Conservation (phyloP, 2,888 invertebrate species). For the Bugulina stolonifera region DNA sequence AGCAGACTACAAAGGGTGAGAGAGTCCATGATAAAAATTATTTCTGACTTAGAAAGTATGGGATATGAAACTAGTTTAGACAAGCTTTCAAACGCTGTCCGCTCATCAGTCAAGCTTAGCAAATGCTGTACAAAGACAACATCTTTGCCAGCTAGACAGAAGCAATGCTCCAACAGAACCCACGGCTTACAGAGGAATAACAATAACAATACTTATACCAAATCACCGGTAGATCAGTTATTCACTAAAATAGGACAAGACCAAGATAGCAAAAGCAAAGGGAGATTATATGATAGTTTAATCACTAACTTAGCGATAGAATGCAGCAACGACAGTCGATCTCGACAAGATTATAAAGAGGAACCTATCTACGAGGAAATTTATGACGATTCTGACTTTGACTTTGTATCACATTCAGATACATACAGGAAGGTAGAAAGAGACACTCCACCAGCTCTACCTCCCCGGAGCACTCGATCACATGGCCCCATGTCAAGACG, state of each 20-base stretch:
- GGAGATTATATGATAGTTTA: conserved; percentile 12
- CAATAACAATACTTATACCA: conserved; percentile 1
- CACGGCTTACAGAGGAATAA: background rate
- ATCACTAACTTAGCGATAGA: conserved; percentile 8
- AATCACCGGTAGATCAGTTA: conserved; percentile 18
- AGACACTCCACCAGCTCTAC: conserved; percentile 1
- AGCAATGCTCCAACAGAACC: background rate
- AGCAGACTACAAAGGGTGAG: background rate
- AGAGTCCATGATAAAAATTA: conserved; percentile 19
- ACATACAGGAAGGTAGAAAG: background rate
- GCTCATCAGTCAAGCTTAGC: background rate
- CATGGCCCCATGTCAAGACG: background rate
- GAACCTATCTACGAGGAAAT: conserved; percentile 23
- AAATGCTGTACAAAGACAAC: background rate
- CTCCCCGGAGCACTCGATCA: background rate
- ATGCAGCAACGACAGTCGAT: background rate
- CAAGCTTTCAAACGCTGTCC: conserved; percentile 2
- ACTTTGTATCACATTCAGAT: conserved; percentile 17
- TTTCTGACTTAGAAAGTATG: background rate
- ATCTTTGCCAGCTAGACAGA: background rate
- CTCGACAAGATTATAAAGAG: background rate
- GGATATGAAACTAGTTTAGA: conserved; percentile 22
- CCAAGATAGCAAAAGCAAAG: conserved; percentile 8
- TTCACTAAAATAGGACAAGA: conserved; percentile 14
- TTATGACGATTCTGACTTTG: conserved; percentile 18